phyloP scores from a whole-genome alignment of 2,888 invertebrate genomes.

The Dicranocentrus wangi region DNA sequence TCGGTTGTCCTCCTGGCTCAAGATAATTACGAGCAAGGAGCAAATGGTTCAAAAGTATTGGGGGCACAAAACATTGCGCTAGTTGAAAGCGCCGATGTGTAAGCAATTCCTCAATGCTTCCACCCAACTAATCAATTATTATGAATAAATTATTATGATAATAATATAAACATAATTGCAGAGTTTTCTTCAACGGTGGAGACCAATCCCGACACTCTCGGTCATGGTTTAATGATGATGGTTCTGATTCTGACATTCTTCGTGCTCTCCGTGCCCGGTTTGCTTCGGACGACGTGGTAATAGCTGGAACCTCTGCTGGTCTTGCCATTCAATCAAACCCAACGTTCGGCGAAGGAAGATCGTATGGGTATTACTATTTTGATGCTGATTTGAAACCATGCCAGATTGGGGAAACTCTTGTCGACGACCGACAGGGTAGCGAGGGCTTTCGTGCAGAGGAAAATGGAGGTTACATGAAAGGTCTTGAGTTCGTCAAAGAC shows the following conservation, averaged over 20 bases:
- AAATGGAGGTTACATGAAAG: conserved; percentile 59
- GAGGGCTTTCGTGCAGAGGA: conserved; percentile 39
- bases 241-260: conserved; percentile 58
- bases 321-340: conserved; percentile 46
- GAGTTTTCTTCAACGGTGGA: conserved; percentile 64
- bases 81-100: conserved; percentile 49
- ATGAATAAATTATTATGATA: not conserved
- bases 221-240: conserved; percentile 62
- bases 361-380: conserved; percentile 63
- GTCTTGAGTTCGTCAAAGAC: conserved; percentile 56
- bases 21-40: conserved; percentile 47
- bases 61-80: conserved; percentile 44
- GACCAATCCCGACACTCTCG: conserved; percentile 61
- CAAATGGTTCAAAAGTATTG: conserved; percentile 7
- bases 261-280: conserved; percentile 36
- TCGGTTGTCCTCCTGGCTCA: conserved; percentile 50
- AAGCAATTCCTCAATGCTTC: not conserved
- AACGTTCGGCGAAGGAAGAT: conserved; percentile 56
- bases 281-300: conserved; percentile 26
- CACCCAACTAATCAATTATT: not conserved
- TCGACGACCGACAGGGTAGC: conserved; percentile 57
- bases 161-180: conserved; percentile 15
- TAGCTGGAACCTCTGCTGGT: conserved; percentile 59
- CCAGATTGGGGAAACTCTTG: conserved; percentile 44
- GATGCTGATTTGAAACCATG: conserved; percentile 59